phyloP scores from a whole-genome alignment of 2,797 vertebrate genomes.

The Podarcis siculus region DNA sequence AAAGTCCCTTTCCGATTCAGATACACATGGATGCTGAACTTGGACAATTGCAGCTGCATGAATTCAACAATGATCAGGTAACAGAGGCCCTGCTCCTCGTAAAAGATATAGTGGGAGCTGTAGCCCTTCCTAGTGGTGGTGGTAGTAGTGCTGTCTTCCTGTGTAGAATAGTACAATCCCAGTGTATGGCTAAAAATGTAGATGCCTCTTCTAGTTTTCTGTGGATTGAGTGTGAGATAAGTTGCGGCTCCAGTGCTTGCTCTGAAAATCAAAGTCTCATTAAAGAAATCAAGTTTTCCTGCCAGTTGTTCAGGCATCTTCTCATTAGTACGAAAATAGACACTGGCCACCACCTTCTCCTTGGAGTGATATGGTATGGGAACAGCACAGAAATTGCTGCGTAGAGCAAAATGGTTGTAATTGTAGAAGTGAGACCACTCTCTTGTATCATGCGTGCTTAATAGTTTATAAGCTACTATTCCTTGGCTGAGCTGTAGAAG shows the following conservation, averaged over 20 bases:
- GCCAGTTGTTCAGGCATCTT: not conserved
- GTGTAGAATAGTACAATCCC: not conserved
- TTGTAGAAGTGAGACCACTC: conserved; percentile 35
- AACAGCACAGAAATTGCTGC: conserved; percentile 51
- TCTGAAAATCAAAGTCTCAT: conserved; percentile 26
- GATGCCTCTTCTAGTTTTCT: conserved; percentile 2
- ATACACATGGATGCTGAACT: conserved; percentile 55
- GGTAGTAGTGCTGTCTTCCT: not conserved
- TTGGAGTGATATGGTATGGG: not conserved
- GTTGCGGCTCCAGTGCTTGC: not conserved
- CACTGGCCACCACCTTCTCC: conserved; percentile 35
- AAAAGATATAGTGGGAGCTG: conserved; percentile 32
- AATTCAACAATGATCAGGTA: conserved; percentile 59
- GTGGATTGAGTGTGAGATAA: conserved; percentile 33
- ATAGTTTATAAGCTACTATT: conserved; percentile 57
- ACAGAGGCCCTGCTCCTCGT: conserved; percentile 44
- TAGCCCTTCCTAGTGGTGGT: not conserved
- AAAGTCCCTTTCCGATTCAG: conserved; percentile 49
- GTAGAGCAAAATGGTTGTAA: conserved; percentile 35
- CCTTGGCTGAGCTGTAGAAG: conserved; percentile 24
- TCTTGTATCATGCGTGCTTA: conserved; percentile 5
- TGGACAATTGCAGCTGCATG: conserved; percentile 31
- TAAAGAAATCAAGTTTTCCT: conserved; percentile 42
- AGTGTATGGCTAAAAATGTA: conserved; percentile 22
- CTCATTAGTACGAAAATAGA: conserved; percentile 51